Base-by-base conservation (phyloP, 2,113 vertebrate species). In the Gopherus flavomarginatus region DNA sequence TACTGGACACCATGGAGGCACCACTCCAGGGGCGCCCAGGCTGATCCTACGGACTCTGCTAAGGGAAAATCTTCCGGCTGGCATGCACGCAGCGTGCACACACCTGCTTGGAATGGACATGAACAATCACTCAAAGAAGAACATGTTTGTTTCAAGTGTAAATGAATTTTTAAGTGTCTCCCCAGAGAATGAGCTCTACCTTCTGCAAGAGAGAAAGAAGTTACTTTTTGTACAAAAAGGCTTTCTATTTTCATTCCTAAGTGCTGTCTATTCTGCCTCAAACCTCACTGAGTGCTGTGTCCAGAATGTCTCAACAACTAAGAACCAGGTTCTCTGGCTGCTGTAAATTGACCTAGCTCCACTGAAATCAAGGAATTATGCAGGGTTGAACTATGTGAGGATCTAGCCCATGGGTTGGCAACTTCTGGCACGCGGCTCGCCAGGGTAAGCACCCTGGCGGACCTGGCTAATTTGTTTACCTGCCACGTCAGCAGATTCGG, bases 121-220 rank as follows among this genome's bases (percentile, higher is more conserved):
- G 47, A 49, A 49, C 47, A 49, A 49, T 49, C 47, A 49, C 47
- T 49, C 47, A 49, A 49, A 49, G 47, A 47, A 47, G 42, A 78
- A 78, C 89, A 75, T 24, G 42, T 75, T 75, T 77, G 29, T 90
- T 96, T 93, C 75, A 95, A 95, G 22, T 50, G 35, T 69, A 50
- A 69, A 92, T 80, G 87, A 83, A 83, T 83, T 83, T 57, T 57
- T 52, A 83, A 57, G 54, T 24, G 26, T 19, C 50, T 83, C 31
- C 14, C 79, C 78, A 85, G 21, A 27, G 52, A 53, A 81, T 86
- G 86, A 27, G 29, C 27, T 17, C 54, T 92, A 35, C 31, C 29
- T 19, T 81, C 22, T 35, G 79, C 83, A 35, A 81, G 91, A 91
- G 65, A 95, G 56, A 69, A 52, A 85, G 22, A 81, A 62, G 19